A percentile compares a stretch with the other conserved stretches of the same genome.
Conservation (phyloP, 2,113 vertebrate genomes). For the Hemicordylus capensis region DNA sequence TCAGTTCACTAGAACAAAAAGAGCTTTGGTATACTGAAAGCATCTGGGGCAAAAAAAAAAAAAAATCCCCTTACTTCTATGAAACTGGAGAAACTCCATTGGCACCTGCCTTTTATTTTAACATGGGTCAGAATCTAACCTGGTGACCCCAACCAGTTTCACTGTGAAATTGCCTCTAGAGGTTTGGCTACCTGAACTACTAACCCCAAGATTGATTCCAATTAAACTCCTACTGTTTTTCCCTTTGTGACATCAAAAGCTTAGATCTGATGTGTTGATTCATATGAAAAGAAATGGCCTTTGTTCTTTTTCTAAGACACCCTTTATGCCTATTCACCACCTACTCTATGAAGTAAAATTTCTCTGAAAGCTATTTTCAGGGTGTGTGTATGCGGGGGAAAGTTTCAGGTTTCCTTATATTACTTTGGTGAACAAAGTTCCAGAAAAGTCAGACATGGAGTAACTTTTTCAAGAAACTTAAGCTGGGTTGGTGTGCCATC, state of each 20-base stretch:
- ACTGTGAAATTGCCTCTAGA: neutral
- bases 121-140: neutral
- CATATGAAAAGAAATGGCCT: slow-evolving; percentile 8
- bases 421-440: neutral
- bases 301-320: slow-evolving; percentile 4
- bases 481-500: neutral
- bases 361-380: neutral
- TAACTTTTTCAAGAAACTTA: neutral
- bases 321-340: neutral
- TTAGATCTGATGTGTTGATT: slow-evolving; percentile 23
- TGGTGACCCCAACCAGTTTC: neutral
- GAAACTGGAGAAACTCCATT: neutral
- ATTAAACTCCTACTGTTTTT: neutral
- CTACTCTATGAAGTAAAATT: neutral
- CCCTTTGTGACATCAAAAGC: slow-evolving; percentile 6
- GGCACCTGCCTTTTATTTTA: neutral
- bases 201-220: slow-evolving; percentile 9
- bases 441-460: neutral
- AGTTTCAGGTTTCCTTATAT: neutral
- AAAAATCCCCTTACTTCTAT: neutral
- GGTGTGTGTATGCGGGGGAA: neutral
- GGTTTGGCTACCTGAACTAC: neutral
- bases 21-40: too few species aligned
- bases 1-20: neutral
- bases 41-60: too few species aligned